These are phyloP conservation scores for Mesocricetus auratus DNA, from an alignment of 2,113 vertebrate genomes.

Conservation along the genomic window DNA sequence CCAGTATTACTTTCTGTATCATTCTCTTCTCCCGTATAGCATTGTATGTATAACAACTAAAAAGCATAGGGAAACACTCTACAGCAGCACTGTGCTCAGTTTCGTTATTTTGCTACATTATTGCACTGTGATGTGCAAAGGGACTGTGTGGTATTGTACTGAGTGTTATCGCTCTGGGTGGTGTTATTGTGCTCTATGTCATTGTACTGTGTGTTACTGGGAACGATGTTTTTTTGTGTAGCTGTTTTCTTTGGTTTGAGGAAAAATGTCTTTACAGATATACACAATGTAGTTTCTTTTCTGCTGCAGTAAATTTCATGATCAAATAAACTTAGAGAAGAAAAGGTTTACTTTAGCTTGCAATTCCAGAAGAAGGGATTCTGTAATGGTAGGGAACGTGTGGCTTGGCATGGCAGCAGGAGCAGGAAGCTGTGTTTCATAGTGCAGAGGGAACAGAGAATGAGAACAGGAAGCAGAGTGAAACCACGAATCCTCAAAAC, in stretches of 20 bases:
- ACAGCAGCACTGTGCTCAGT: background rate
- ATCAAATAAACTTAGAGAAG: background rate
- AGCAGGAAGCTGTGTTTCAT: background rate
- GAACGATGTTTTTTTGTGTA: background rate
- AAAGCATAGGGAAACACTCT: too few relatives aligned
- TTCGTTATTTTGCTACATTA: background rate
- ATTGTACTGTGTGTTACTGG: background rate
- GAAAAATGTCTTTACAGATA: background rate
- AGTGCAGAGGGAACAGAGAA: background rate
- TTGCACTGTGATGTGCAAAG: background rate
- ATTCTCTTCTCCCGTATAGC: fast-evolving
- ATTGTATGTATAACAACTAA: background rate
- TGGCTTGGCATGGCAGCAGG: too few relatives aligned
- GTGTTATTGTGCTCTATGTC: background rate
- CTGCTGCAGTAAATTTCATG: background rate
- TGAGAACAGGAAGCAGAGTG: background rate
- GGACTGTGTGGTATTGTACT: background rate
- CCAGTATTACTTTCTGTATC: background rate
- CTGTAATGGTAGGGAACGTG: background rate
- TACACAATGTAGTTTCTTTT: background rate
- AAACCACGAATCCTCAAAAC: background rate
- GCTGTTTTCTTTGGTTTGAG: constrained; percentile 8
- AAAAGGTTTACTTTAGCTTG: background rate
- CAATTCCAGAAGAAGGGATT: background rate
- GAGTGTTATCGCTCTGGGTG: background rate